A percentile compares a stretch with the other conserved stretches of the same genome.
Evolutionary conservation across 2,888 invertebrate genomes (phyloP).

Genomic region (Protodeltote pygarga): DNA sequence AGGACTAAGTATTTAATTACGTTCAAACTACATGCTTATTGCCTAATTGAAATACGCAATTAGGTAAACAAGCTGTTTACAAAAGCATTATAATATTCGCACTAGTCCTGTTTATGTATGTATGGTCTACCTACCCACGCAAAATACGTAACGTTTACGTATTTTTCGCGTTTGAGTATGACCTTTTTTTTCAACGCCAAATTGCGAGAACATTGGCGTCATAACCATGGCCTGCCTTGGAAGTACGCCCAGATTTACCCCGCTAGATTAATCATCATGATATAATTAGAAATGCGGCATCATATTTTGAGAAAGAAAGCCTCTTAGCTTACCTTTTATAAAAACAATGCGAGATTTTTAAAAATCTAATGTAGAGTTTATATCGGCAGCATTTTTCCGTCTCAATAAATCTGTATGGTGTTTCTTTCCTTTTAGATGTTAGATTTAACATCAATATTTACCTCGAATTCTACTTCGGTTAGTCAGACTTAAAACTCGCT

Average conservation of each 20-base stretch:
- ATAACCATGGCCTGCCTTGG: conserved; percentile 62
- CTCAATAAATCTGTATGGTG: no score
- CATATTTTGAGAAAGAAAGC: conserved; percentile 39
- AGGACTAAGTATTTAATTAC: conserved; percentile 12
- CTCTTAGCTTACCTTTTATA: conserved; percentile 5
- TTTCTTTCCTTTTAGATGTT: no score
- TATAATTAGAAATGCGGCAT: conserved; percentile 53
- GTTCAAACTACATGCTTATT: conserved; percentile 3
- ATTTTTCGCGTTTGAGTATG: no score
- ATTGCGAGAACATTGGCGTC: conserved; percentile 52
- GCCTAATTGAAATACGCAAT: conserved; percentile 8
- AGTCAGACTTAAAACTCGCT: no score
- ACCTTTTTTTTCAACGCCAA: conserved; percentile 49
- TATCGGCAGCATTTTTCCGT: no score
- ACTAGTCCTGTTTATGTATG: conserved; percentile 3
- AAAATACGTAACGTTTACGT: conserved; percentile 11
- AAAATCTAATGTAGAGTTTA: no score
- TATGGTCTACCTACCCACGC: neutral
- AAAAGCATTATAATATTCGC: conserved; percentile 3
- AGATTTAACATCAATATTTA: no score
- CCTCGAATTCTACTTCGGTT: no score
- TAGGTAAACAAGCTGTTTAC: conserved; percentile 10
- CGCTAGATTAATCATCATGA: conserved; percentile 51
- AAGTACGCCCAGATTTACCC: conserved; percentile 68
- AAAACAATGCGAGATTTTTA: neutral